Conservation (phyloP, 2,888 invertebrate species). For the Oscheius sp. region DNA sequence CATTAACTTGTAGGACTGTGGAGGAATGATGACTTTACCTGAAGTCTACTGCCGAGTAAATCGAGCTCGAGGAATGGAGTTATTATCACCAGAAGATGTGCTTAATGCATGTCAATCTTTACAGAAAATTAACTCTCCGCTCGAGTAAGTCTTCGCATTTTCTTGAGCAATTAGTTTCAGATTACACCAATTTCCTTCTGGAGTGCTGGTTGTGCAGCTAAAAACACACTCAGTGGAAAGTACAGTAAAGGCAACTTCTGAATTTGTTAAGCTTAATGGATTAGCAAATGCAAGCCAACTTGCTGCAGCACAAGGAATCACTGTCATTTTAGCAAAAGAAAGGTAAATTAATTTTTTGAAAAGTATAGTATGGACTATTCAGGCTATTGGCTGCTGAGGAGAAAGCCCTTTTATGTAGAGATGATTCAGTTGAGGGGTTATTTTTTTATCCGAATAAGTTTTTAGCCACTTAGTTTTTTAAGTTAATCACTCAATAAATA, state of each 20-base stretch:
- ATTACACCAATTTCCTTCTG: constrained; percentile 86
- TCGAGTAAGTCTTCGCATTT: constrained; percentile 68
- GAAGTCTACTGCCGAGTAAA: constrained; percentile 97
- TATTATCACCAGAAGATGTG: constrained; percentile 95
- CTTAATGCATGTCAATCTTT: constrained; percentile 82
- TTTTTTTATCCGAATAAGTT: constrained; percentile 92
- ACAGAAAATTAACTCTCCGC: constrained; percentile 70
- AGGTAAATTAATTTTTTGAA: constrained; percentile 71
- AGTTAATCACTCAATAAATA: not conserved
- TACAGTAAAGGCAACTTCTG: constrained; percentile 71
- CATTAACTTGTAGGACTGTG: constrained; percentile 78
- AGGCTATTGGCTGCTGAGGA: constrained; percentile 86
- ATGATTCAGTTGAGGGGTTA: constrained; percentile 93
- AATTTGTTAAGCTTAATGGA: constrained; percentile 74
- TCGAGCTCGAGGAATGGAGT: constrained; percentile 91
- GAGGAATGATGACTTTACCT: constrained; percentile 94
- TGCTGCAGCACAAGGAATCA: constrained; percentile 83
- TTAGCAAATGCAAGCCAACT: constrained; percentile 83
- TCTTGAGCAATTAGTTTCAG: constrained; percentile 70
- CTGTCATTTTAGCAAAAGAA: constrained; percentile 88
- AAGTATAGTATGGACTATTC: constrained; percentile 32
- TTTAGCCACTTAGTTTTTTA: constrained; percentile 23
- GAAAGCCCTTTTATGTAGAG: constrained; percentile 86
- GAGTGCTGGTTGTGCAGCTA: constrained; percentile 91
- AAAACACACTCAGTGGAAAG: constrained; percentile 76